These are phyloP conservation scores for Helogale parvula DNA, from an alignment of 2,113 vertebrate species.

Conservation along the genomic window DNA sequence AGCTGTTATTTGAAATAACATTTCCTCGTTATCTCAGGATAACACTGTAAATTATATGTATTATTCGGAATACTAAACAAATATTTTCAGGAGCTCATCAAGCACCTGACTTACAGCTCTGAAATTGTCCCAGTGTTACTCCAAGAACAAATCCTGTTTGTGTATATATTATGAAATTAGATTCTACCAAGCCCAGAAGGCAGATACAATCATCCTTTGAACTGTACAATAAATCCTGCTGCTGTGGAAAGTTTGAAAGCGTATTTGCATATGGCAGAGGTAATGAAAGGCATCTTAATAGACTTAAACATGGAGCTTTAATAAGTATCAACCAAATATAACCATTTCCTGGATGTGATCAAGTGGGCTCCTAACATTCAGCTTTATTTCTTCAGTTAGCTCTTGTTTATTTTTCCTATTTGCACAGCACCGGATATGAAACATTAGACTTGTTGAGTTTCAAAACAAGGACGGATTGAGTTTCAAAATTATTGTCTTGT, in stretches of 20 bases:
- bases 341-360: constrained; percentile 66
- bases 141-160: constrained; percentile 78
- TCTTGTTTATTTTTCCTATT: constrained; percentile 59
- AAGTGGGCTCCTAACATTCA: constrained; percentile 61
- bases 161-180: constrained; percentile 70
- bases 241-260: constrained; percentile 81
- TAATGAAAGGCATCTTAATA: constrained; percentile 83
- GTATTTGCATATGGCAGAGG: constrained; percentile 78
- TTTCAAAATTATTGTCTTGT: constrained; percentile 61
- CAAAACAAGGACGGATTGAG: constrained; percentile 31
- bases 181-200: constrained; percentile 62
- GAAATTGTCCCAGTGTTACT: constrained; percentile 68
- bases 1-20: constrained; percentile 60
- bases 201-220: constrained; percentile 81
- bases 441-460: constrained; percentile 24
- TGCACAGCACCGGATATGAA: constrained; percentile 59
- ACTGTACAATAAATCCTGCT: constrained; percentile 78
- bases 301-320: constrained; percentile 71
- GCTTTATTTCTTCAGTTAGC: constrained; percentile 60
- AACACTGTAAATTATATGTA: constrained; percentile 71
- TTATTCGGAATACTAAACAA: constrained; percentile 80
- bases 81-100: constrained; percentile 82
- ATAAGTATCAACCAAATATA: constrained; percentile 67
- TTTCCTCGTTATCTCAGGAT: constrained; percentile 71
- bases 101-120: constrained; percentile 74